Evolutionary conservation across 2,888 invertebrate species (phyloP).

Genomic region (Ceriagrion tenellum): DNA sequence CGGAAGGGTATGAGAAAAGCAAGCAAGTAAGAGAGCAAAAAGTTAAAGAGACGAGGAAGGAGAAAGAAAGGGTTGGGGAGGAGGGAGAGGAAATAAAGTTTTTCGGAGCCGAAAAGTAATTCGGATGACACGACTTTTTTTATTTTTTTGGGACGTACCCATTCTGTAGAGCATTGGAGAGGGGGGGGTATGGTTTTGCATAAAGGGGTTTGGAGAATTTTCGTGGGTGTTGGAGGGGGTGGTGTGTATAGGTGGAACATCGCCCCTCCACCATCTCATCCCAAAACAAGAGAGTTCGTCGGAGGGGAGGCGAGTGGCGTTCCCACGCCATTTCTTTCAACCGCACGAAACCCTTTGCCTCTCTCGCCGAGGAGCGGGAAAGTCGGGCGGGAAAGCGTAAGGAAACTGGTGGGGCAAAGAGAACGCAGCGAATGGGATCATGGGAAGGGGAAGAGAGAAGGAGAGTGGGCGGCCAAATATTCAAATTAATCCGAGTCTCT

Average conservation of each 20-base stretch:
- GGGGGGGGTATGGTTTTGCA: not conserved
- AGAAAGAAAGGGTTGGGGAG: not conserved
- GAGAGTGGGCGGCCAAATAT: constrained; percentile 49
- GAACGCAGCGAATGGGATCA: not conserved
- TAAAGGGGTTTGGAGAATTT: not conserved
- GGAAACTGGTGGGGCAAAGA: no score
- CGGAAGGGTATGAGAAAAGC: not conserved
- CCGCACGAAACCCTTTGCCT: not conserved
- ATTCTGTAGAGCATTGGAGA: constrained; percentile 10
- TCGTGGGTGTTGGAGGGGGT: not conserved
- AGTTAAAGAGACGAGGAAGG: not conserved
- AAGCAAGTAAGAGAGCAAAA: not conserved
- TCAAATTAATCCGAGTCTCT: constrained; percentile 57
- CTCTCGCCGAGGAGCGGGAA: no score
- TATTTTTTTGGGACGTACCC: not conserved
- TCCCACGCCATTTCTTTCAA: constrained; percentile 3
- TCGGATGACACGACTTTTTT: constrained; percentile 45
- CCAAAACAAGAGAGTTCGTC: not conserved
- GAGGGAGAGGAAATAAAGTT: constrained; percentile 18
- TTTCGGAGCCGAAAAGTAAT: constrained; percentile 49
- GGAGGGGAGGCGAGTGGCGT: not conserved
- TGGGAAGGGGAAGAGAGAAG: not conserved
- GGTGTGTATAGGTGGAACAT: no score
- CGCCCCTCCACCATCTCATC: not conserved
- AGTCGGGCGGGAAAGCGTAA: no score